Evolutionary conservation across 2,113 vertebrate genomes (phyloP).

Genomic region (Notothenia coriiceps): DNA sequence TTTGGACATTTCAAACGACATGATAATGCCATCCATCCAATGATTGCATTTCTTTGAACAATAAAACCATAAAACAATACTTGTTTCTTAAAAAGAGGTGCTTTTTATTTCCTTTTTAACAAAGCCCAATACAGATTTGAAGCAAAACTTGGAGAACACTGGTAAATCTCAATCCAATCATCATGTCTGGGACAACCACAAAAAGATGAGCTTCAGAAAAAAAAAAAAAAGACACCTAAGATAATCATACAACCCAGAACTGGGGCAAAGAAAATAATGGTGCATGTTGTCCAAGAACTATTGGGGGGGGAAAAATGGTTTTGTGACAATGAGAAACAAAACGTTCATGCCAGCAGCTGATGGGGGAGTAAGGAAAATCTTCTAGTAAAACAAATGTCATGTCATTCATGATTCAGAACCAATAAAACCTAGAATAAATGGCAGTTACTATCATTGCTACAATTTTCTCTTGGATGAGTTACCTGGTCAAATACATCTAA

Average conservation of each 20-base stretch:
- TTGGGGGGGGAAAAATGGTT: slow-evolving; percentile 4
- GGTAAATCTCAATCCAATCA: slow-evolving; percentile 75
- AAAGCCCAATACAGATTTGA: slow-evolving; percentile 82
- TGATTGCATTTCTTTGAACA: neutral
- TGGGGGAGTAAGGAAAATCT: slow-evolving; percentile 40
- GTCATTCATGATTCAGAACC: slow-evolving; percentile 11
- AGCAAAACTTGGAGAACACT: slow-evolving; percentile 80
- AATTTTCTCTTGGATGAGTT: slow-evolving; percentile 26
- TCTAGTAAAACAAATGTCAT: slow-evolving; percentile 42
- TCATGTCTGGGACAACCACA: slow-evolving; percentile 62
- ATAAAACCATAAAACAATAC: neutral
- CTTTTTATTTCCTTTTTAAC: slow-evolving; percentile 78
- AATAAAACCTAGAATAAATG: slow-evolving; percentile 38
- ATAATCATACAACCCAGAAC: slow-evolving; percentile 57
- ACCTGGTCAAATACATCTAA: slow-evolving; percentile 39
- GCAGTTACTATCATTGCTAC: slow-evolving; percentile 28
- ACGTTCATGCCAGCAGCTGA: slow-evolving; percentile 59
- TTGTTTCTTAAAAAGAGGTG: slow-evolving; percentile 69
- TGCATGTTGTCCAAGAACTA: slow-evolving; percentile 38
- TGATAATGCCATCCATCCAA: neutral
- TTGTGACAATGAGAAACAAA: slow-evolving; percentile 42
- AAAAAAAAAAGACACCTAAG: slow-evolving; percentile 38
- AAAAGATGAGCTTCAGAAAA: slow-evolving; percentile 58
- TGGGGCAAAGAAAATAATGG: slow-evolving; percentile 48
- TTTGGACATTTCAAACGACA: neutral